phyloP scores from a whole-genome alignment of 2,113 vertebrate genomes.

The Pelusios castaneus region DNA sequence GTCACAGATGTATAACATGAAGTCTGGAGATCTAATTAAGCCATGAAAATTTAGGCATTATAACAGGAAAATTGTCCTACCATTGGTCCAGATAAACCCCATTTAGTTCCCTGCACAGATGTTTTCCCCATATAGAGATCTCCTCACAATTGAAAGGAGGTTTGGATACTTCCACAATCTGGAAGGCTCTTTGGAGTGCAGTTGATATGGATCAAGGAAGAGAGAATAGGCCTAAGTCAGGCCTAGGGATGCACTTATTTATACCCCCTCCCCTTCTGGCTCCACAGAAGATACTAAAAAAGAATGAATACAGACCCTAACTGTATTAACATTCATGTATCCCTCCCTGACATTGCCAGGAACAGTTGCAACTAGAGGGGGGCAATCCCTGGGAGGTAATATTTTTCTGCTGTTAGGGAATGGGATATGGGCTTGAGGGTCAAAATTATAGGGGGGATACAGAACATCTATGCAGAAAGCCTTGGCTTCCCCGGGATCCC shows the following conservation, averaged over 20 bases:
- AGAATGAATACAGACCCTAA: background rate
- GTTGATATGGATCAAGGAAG: background rate
- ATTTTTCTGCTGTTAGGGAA: background rate
- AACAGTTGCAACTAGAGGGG: background rate
- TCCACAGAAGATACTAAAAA: background rate
- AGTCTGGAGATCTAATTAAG: background rate
- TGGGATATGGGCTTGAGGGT: background rate
- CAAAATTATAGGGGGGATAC: rapidly evolving
- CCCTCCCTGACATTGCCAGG: background rate
- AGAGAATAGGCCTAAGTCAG: background rate
- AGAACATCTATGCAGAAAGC: background rate
- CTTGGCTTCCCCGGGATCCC: background rate
- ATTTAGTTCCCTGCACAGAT: background rate
- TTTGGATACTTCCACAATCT: too few species aligned
- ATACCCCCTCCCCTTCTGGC: background rate
- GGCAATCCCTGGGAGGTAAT: background rate
- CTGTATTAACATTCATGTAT: background rate
- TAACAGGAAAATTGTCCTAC: background rate
- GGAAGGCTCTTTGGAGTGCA: background rate
- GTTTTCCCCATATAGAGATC: background rate
- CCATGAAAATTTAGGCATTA: background rate
- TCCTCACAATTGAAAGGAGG: background rate
- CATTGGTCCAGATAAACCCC: background rate
- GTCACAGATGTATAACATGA: background rate
- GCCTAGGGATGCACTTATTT: background rate